These are phyloP conservation scores for Macrobrachium nipponense DNA, from an alignment of 1,140 invertebrate species.

Conservation along the genomic window DNA sequence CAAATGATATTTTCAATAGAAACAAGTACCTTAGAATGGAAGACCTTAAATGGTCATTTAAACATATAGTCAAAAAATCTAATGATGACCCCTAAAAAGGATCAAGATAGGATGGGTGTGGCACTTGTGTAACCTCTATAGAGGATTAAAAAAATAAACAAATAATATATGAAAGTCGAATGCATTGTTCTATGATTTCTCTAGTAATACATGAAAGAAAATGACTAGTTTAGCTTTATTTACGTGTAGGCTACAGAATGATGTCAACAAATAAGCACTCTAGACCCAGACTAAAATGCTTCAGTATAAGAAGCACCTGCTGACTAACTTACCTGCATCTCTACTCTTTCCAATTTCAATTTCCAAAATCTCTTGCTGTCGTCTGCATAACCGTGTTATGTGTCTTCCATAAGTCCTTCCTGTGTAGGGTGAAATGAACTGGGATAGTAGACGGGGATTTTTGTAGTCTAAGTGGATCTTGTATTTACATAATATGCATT, in stretches of 20 bases:
- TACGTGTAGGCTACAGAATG: no score
- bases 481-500: conserved; percentile 90
- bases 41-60: no score
- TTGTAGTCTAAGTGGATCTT: conserved; percentile 90
- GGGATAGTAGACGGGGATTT: conserved; percentile 89
- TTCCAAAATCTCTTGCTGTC: conserved; percentile 79
- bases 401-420: conserved; percentile 90
- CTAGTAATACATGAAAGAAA: no score
- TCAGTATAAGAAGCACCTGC: background rate
- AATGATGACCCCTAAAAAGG: no score
- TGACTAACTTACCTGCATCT: conserved; percentile 71
- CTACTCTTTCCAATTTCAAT: conserved; percentile 79
- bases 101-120: no score
- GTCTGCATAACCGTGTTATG: conserved; percentile 88
- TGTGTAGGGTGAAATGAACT: conserved; percentile 95
- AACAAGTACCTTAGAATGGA: no score
- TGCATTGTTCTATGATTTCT: background rate
- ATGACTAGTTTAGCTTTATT: no score
- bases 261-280: background rate
- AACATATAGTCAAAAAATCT: no score
- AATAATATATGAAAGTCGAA: background rate
- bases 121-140: no score
- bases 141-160: background rate
- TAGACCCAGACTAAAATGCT: background rate
- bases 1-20: no score